Base-by-base conservation (phyloP, 2,888 invertebrate genomes). In the Drosophila setosimentum region DNA sequence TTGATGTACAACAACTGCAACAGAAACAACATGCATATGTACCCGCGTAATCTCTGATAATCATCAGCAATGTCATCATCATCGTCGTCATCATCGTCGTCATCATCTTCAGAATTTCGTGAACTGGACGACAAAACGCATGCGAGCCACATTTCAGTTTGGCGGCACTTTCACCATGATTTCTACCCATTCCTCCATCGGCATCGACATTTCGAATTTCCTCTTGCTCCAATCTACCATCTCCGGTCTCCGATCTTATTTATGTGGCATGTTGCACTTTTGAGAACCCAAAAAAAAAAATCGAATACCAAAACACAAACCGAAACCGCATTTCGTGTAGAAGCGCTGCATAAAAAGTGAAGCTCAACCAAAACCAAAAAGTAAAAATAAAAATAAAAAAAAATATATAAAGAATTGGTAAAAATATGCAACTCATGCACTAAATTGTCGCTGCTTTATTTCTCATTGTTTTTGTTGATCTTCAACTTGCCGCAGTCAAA, bases 381-480 rank as follows among this genome's bases (percentile, higher is more conserved):
- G 18, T 24, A 59, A 58, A 54, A 73, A 61, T 24, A 59, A 58
- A 54, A 73, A 61, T 33, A 33, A 33, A 16, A 33, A n/a, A 2
- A 40, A n/a, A n/a, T 21, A 59, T 54, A 54, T 71, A 59, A 86
- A 83, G 89, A 35, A 51, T 35, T 35, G 58, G 51, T 21, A 66
- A 63, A 87, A 87, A 85, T 85, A 85, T 87, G 86, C 86, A 87
- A 87, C 77, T 87, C 86, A 87, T 90, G 90, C 90, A 88, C 81
- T 87, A 87, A 87, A 87, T 90, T 87, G 90, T 86, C 90, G 86
- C 83, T 84, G 89, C 78, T 85, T 89, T 85, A 89, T 89, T 87
- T 89, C 87, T 84, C 85, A 84, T 85, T 85, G 89, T 85, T 77
- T 86, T 57, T 85, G 87, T 82, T 87, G 87, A 84, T 85, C 87